Evolutionary conservation across 1,140 invertebrate genomes (phyloP).

Genomic region (Pomacea maculata): DNA sequence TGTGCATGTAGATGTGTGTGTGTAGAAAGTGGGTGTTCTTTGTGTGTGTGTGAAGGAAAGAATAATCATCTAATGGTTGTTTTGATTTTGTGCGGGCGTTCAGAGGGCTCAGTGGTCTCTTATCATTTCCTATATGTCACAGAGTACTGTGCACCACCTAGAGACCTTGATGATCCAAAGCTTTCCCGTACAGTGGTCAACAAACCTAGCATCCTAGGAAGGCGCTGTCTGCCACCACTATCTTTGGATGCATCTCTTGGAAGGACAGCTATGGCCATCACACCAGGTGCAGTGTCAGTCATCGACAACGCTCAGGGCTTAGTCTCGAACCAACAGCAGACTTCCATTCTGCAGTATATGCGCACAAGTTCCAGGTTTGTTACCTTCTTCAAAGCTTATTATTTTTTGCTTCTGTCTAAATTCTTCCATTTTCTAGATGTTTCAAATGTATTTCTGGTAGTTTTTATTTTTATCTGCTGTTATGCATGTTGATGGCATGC

Average conservation of each 20-base stretch:
- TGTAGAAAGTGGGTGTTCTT: not conserved
- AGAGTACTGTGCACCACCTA: not conserved
- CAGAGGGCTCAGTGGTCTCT: no score
- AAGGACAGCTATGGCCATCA: conserved; percentile 25
- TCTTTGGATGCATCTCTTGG: conserved; percentile 17
- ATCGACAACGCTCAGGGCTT: conserved; percentile 11
- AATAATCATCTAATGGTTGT: no score
- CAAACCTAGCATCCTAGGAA: conserved; percentile 7
- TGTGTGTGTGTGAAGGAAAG: no score
- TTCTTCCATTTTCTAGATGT: no score
- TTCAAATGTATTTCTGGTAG: no score
- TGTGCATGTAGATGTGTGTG: not conserved
- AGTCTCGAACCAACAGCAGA: conserved; percentile 41
- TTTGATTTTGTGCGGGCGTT: no score
- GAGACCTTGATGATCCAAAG: not conserved
- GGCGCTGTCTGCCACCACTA: not conserved
- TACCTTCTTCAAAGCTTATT: no score
- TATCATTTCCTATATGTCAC: not conserved
- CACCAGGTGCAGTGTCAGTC: conserved; percentile 11
- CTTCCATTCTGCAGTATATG: conserved; percentile 58
- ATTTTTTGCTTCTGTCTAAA: no score
- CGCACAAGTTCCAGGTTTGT: conserved; percentile 39
- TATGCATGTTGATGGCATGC: no score
- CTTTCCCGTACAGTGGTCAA: not conserved
- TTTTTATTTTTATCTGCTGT: no score